Evolutionary conservation across 2,888 invertebrate genomes (phyloP), one percentile per base, ranked within the genome.

Genomic region (Drosophila fulvimacula): DNA sequence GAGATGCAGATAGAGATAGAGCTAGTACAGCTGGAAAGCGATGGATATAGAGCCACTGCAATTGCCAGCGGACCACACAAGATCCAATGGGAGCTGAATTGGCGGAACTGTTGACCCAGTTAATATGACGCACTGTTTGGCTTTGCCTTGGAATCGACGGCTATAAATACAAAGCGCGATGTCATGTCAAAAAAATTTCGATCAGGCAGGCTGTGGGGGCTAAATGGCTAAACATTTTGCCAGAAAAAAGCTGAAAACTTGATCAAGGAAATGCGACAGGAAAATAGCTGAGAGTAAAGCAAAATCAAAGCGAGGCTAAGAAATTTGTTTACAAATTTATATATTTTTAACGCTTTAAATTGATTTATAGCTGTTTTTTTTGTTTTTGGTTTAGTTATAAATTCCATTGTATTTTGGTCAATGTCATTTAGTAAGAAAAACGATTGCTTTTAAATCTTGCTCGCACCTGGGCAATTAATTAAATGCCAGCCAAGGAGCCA

Each of bases 21-120:
- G 24, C 9, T 24, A 44, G 44, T 15, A 15, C 21, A n/a, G 44
- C 24, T 9, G 13, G 13, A 42, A 2, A 42, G 13, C 19, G 3
- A 19, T 5, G 4, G 24, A 44, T 1, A 44, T 1, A n/a, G 27
- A 24, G 24, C 1, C n/a, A 39, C 17, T 7, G 11, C 17, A 27
- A 41, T 32, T 41, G 53, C 46, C n/a, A 38, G 10, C 17, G 11
- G 42, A 68, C 68, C 69, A 69, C 69, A 59, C 69, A 69, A 15
- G 38, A 15, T 21, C 41, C n/a, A 27, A 17, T 41, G 51, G 7
- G 34, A 34, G 15, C 11, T 32, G 44, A 55, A 10, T 38, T 60
- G 69, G 67, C 79, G 82, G 69, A 83, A 66, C 76, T 79, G 64
- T 79, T 82, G 88, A 82, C 88, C 86, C 81, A 88, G 78, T 85